These are phyloP conservation scores for Himantopus leucocephalus DNA, from an alignment of 2,113 vertebrate species.

Conservation along the genomic window DNA sequence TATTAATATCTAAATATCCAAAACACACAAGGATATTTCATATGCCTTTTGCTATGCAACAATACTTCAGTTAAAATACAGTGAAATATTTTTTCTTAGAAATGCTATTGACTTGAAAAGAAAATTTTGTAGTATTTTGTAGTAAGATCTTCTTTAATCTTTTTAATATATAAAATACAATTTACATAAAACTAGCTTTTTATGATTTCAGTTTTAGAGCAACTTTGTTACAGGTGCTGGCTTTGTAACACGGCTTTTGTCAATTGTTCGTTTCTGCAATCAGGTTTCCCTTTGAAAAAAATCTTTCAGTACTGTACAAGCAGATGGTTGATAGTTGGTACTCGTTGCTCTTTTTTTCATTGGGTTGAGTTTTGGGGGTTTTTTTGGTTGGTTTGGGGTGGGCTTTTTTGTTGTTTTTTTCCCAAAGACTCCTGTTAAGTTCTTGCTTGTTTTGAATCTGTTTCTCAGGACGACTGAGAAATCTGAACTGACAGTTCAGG, in stretches of 20 bases:
- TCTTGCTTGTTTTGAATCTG: not conserved
- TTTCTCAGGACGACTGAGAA: not conserved
- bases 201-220: not conserved
- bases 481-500: not conserved
- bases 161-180: not conserved
- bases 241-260: not conserved
- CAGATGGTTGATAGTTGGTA: accelerated
- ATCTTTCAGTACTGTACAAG: not conserved
- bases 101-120: not conserved
- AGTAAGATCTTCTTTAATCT: not conserved
- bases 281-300: not conserved
- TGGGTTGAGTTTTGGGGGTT: not conserved
- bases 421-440: not conserved
- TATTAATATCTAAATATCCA: not conserved
- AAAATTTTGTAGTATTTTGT: not conserved
- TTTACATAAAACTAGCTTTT: not conserved
- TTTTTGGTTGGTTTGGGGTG: not conserved
- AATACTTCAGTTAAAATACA: not conserved
- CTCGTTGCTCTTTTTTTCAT: not conserved
- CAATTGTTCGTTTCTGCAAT: not conserved
- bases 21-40: not conserved
- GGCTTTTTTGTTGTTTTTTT: not conserved
- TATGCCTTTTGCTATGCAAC: not conserved
- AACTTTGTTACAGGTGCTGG: not conserved
- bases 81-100: not conserved